These are phyloP conservation scores for Miltochrista miniata DNA, from an alignment of 2,888 invertebrate genomes.

Conservation along the genomic window DNA sequence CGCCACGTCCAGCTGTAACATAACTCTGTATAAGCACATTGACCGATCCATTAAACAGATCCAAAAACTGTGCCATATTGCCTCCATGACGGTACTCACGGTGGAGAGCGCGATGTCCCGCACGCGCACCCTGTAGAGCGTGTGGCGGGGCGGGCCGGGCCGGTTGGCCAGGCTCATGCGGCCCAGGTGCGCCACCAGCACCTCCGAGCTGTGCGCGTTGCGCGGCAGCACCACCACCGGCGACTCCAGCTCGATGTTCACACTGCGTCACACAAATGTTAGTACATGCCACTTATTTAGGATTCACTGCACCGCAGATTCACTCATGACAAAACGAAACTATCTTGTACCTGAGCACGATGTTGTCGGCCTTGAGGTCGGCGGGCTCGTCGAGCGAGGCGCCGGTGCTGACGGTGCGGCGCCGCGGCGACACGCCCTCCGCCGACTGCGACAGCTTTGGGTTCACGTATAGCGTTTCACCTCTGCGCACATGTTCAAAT, in stretches of 20 bases:
- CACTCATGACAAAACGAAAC: no score
- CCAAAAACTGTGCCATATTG: no score
- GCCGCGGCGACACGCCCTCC: slow-evolving; percentile 72
- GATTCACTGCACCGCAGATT: no score
- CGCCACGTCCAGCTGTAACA: slow-evolving; percentile 65
- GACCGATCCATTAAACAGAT: no score
- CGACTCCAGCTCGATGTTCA: slow-evolving; percentile 93
- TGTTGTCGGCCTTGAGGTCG: slow-evolving; percentile 57
- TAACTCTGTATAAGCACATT: no score
- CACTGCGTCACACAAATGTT: no score
- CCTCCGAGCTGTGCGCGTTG: slow-evolving; percentile 89
- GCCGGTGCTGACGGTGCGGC: slow-evolving; percentile 68
- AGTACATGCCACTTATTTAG: no score
- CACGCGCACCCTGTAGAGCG: slow-evolving; percentile 87
- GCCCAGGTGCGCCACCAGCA: slow-evolving; percentile 96
- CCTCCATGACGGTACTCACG: slow-evolving; percentile 82
- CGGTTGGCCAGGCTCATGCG: slow-evolving; percentile 87
- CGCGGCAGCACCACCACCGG: slow-evolving; percentile 96
- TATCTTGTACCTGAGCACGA: slow-evolving; percentile 61
- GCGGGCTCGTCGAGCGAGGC: slow-evolving; percentile 75
- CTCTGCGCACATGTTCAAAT: slow-evolving; percentile 50
- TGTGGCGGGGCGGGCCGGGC: slow-evolving; percentile 64
- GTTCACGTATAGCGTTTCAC: slow-evolving; percentile 82
- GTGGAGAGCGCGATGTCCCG: slow-evolving; percentile 95
- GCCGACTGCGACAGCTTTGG: slow-evolving; percentile 77